Base-by-base conservation (phyloP, 2,113 vertebrate species). In the Bufo bufo region DNA sequence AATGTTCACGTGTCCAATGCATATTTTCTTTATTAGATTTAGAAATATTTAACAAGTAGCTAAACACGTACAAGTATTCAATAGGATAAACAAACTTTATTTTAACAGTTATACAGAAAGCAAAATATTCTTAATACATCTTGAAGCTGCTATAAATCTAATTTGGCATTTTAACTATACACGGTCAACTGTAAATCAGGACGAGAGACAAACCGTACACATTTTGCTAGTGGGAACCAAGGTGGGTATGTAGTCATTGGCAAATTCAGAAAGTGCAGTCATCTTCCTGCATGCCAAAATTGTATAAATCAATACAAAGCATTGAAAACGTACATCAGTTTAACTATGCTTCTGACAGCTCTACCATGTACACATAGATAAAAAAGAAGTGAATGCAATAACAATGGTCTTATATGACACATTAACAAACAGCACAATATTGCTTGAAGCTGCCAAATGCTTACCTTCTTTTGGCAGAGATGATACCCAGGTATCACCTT, bases 51-150 rank as follows among this genome's bases (percentile, higher is more conserved):
- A 50, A 12, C 19, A 66, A 50, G 47, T 23, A 49, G 45, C 10
- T 65, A 49, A 82, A 65, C 16, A 83, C 45, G 49, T 45, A 69
- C 66, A 58, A 43, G 7, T 71, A 54, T 52, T 86, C 59, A 86
- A 86, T 79, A 95, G 95, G 97, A 97, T 96, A 97, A 97, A 97
- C 96, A 97, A 97, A 96, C 94, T 96, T 99, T 99, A 98, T 99
- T 98, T 96, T 95, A 96, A 97, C 95, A 97, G 96, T 97, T 97
- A 98, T 97, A 98, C 96, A 97, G 92, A 93, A 91, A 96, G 94
- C 90, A 95, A 94, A 95, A 93, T 94, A 94, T 92, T 94, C 94
- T 96, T 95, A 94, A 94, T 94, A 95, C 94, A 96, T 93, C 92
- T 91, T 94, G 85, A 97, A 97, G 96, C 96, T 94, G 93, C 96